phyloP scores from a whole-genome alignment of 2,797 vertebrate genomes.

The Gadopsis bispinosus region DNA sequence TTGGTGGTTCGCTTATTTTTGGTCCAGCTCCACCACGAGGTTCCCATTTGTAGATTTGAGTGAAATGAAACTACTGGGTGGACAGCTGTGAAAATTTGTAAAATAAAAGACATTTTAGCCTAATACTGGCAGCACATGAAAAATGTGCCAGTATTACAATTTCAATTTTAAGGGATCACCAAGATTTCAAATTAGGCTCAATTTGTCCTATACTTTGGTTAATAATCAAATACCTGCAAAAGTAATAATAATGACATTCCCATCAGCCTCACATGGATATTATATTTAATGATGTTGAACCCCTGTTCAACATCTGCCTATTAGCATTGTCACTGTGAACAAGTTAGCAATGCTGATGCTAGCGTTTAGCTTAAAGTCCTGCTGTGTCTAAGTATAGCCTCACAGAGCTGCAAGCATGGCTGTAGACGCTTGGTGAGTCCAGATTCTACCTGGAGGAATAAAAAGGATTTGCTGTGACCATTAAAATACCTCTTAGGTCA shows the following conservation, averaged over 20 bases:
- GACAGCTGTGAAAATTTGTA: neutral
- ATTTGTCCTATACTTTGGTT: neutral
- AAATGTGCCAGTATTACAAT: no score
- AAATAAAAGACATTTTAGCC: no score
- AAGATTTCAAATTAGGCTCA: no score
- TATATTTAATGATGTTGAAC: no score
- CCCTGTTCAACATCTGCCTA: neutral
- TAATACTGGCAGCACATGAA: no score
- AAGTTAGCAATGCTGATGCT: neutral
- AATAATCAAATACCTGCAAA: neutral
- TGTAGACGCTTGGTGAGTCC: slow-evolving; percentile 15
- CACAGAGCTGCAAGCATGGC: slow-evolving; percentile 9
- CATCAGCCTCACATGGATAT: neutral
- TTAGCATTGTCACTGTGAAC: neutral
- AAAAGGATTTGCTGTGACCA: slow-evolving; percentile 47
- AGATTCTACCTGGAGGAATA: slow-evolving; percentile 21
- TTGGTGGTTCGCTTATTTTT: neutral
- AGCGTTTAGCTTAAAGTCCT: slow-evolving; percentile 1
- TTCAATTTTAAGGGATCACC: no score
- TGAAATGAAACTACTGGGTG: neutral
- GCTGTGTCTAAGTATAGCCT: slow-evolving; percentile 1
- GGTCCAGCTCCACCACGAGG: neutral
- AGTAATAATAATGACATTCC: neutral
- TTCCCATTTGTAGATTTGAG: neutral
- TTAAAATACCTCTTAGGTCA: slow-evolving; percentile 47